phyloP scores from a whole-genome alignment of 1,140 invertebrate genomes.

The Lethrus apterus region DNA sequence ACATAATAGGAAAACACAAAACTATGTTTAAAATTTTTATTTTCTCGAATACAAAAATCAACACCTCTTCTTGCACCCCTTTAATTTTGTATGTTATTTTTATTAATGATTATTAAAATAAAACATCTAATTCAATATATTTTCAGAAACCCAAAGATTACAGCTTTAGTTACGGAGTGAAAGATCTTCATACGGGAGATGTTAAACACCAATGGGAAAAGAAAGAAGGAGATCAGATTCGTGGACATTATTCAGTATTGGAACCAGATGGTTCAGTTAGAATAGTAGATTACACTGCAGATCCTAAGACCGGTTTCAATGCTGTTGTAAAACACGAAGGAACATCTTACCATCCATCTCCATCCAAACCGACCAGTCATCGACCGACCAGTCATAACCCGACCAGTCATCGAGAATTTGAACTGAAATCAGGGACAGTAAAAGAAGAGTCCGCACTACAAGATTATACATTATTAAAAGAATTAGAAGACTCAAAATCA shows the following conservation, averaged over 20 bases:
- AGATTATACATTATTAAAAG: too few relatives aligned
- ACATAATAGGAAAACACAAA: too few relatives aligned
- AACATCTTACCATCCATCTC: conserved; percentile 30
- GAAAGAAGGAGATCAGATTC: conserved; percentile 34
- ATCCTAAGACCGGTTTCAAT: conserved; percentile 46
- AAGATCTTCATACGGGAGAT: conserved; percentile 64
- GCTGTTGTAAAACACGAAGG: conserved; percentile 36
- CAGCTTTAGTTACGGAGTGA: conserved; percentile 65
- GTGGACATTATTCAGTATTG: conserved; percentile 39
- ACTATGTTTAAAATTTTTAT: too few relatives aligned
- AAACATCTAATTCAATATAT: background rate
- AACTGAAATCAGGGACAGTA: background rate
- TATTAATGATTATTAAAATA: conserved; percentile 1
- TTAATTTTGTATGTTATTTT: too few relatives aligned
- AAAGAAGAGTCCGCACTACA: background rate
- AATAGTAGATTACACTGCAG: conserved; percentile 50
- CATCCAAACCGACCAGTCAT: too few relatives aligned
- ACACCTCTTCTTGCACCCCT: too few relatives aligned
- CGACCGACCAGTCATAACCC: background rate
- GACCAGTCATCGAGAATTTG: conserved; percentile 2
- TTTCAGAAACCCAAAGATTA: conserved; percentile 39
- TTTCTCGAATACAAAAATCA: too few relatives aligned
- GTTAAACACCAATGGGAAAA: conserved; percentile 47
- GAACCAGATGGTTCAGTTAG: conserved; percentile 51
- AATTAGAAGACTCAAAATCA: too few relatives aligned